Evolutionary conservation across 2,797 vertebrate species (phyloP).

Genomic region (Myotis pilosus): DNA sequence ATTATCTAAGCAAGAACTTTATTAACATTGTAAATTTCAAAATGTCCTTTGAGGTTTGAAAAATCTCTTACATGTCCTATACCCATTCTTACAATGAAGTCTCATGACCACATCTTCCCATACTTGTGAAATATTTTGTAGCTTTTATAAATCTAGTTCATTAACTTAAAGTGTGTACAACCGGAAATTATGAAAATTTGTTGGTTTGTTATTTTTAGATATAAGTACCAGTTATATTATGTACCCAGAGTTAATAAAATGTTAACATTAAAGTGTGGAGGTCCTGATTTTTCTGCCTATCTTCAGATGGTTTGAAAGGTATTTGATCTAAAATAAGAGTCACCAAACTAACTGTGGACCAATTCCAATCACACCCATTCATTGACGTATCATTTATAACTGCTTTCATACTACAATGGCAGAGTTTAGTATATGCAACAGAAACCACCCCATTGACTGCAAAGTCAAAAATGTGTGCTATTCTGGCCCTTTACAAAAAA

Average conservation of each 20-base stretch:
- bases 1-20: not conserved
- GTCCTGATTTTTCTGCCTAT: not conserved
- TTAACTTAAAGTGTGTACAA: constrained; percentile 39
- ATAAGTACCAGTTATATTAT: constrained; percentile 29
- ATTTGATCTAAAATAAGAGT: not conserved
- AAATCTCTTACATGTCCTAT: not conserved
- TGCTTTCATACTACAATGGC: not conserved
- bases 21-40: constrained; percentile 29
- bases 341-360: not conserved
- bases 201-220: constrained; percentile 44
- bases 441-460: not conserved
- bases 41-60: not conserved
- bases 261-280: not conserved
- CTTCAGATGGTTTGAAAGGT: constrained; percentile 5
- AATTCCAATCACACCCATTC: not conserved
- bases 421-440: not conserved
- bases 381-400: not conserved
- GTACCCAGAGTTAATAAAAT: constrained; percentile 62
- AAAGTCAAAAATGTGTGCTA: not conserved
- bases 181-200: constrained; percentile 38
- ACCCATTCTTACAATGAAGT: constrained; percentile 32
- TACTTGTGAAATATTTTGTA: not conserved
- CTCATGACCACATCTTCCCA: not conserved
- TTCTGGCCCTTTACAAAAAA: not conserved
- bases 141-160: not conserved